Conservation (phyloP, 2,888 invertebrate genomes). For the Eupithecia subfuscata region DNA sequence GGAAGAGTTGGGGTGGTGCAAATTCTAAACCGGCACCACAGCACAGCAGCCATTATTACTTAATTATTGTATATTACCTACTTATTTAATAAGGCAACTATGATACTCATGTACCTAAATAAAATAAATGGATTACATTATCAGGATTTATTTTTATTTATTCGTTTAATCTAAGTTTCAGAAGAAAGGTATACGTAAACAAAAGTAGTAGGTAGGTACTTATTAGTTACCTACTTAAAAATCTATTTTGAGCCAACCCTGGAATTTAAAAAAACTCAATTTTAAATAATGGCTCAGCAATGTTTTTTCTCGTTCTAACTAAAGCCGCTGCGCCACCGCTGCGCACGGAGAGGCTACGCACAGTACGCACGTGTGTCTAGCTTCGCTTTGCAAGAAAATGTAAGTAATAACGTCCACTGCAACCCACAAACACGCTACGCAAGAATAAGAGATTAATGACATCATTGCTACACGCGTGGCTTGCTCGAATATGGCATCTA, state of each 20-base stretch:
- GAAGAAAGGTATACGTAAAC: not conserved
- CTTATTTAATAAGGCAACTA: slow-evolving; percentile 1
- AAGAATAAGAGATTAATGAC: too few relatives aligned
- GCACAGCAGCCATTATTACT: too few relatives aligned
- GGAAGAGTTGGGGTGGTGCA: too few relatives aligned
- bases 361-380: too few relatives aligned
- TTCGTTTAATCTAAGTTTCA: not conserved
- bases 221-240: not conserved
- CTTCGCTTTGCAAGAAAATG: too few relatives aligned
- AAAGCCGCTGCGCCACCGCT: too few relatives aligned
- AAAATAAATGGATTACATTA: not conserved
- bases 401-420: too few relatives aligned
- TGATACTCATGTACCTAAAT: slow-evolving; percentile 13
- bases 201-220: not conserved
- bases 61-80: not conserved
- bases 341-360: too few relatives aligned
- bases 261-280: not conserved
- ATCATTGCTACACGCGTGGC: too few relatives aligned
- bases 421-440: too few relatives aligned
- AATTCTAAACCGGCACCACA: too few relatives aligned
- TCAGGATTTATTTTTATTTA: not conserved
- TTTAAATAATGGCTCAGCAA: not conserved
- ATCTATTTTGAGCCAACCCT: not conserved
- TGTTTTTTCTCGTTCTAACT: not conserved
- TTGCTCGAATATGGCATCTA: too few relatives aligned